Evolutionary conservation across 2,113 vertebrate genomes (phyloP).

Genomic region (Meriones unguiculatus): DNA sequence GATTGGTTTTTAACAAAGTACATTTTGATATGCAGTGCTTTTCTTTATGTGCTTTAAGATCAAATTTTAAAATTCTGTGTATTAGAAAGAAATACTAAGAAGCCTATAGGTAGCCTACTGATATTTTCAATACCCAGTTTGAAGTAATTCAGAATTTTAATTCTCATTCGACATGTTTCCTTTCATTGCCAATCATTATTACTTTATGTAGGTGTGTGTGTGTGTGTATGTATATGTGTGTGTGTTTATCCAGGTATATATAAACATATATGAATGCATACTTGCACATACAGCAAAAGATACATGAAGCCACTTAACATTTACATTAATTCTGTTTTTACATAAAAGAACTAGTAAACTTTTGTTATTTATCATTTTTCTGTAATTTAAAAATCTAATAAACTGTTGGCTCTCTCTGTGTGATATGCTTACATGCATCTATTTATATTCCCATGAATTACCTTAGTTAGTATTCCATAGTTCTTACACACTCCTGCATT

Average conservation of each 20-base stretch:
- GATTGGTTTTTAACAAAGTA: slow-evolving; percentile 82
- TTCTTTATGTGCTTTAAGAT: slow-evolving; percentile 82
- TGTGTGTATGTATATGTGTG: not conserved
- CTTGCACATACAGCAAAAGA: not conserved
- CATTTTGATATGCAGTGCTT: slow-evolving; percentile 81
- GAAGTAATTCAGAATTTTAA: slow-evolving; percentile 83
- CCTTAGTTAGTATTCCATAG: slow-evolving; percentile 55
- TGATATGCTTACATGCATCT: slow-evolving; percentile 18
- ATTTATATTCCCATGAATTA: slow-evolving; percentile 53
- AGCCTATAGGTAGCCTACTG: slow-evolving; percentile 74
- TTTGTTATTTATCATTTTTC: slow-evolving; percentile 61
- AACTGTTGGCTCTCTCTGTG: slow-evolving; percentile 4
- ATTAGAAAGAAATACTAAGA: slow-evolving; percentile 70
- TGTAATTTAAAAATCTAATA: slow-evolving; percentile 56
- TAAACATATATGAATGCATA: not conserved
- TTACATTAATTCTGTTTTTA: slow-evolving; percentile 68
- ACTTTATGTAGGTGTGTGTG: not conserved
- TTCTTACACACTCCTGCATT: slow-evolving; percentile 44
- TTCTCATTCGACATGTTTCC: slow-evolving; percentile 76
- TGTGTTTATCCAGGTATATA: not conserved
- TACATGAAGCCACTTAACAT: not conserved
- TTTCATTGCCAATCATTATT: slow-evolving; percentile 72
- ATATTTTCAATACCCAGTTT: slow-evolving; percentile 83
- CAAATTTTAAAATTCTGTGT: slow-evolving; percentile 82
- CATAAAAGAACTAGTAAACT: slow-evolving; percentile 33